Base-by-base conservation (phyloP, 2,797 vertebrate species). In the Channa striata region DNA sequence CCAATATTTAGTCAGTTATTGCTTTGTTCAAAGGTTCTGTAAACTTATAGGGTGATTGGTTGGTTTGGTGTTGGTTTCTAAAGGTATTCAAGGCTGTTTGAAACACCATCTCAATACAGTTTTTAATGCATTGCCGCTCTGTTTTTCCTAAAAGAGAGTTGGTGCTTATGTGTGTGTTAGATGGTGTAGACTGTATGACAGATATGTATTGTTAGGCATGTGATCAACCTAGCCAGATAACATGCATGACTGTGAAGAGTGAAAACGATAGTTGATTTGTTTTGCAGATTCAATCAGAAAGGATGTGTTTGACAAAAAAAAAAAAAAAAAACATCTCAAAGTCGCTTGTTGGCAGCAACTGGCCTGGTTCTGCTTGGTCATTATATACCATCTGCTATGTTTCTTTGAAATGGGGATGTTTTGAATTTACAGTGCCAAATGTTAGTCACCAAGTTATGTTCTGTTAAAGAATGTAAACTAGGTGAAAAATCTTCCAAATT, bases 401-500 rank as follows among this genome's bases (percentile, higher is more conserved):
- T 40, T 72, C 16, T 80, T 68, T 72, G 37, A 67, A 9, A 33
- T 20, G 53, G 50, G 40, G 74, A 78, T 44, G 42, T 77, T 67
- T 74, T 68, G 59, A 77, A 80, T 56, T 61, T 50, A 65, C 63
- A 68, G 89, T 92, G 90, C 89, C 92, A 91, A 90, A 88, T 37
- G 57, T 77, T 63, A 73, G 52, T 59, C 64, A 62, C 11, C 59
- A 40, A 59, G 47, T 34, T 46, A 47, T 43, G 30, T 60, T 59
- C 62, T 67, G 47, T 84, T 78, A 77, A 74, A 72, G 72, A 70
- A 36, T 54, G 56, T 66, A 49, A 78, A 68, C 49, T 30, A 48
- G 11, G 37, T 59, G n/a, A 71, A 76, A 61, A 63, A 46, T 58
- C 20, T 19, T 72, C 43, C 34, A 51, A n/a, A 56, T 68, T 46